A percentile compares a stretch with the other conserved stretches of the same genome.
These are phyloP conservation scores for Smittia aterrima DNA, from an alignment of 2,888 invertebrate species.

Conservation along the genomic window DNA sequence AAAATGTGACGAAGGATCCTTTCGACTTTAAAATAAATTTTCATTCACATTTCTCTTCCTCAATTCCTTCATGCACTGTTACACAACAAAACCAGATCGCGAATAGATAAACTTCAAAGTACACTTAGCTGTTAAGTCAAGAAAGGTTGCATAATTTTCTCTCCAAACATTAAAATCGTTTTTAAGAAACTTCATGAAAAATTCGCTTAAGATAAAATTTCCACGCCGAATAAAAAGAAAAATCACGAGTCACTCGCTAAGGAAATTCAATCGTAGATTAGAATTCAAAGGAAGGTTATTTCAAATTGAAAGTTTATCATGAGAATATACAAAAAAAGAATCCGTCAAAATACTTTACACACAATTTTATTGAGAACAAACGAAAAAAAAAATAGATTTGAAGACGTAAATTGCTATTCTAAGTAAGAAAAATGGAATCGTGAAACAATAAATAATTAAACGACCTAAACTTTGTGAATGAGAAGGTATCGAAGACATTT, in stretches of 20 bases:
- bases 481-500: neutral
- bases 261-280: neutral
- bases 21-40: neutral
- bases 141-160: neutral
- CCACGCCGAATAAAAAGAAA: slow-evolving; percentile 18
- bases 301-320: slow-evolving; percentile 17
- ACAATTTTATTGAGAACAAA: slow-evolving; percentile 30
- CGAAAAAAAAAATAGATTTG: slow-evolving; percentile 25
- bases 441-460: slow-evolving; percentile 10
- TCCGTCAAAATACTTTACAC: slow-evolving; percentile 35
- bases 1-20: slow-evolving; percentile 7
- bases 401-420: neutral
- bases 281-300: neutral
- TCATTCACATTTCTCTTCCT: slow-evolving; percentile 9
- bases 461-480: neutral
- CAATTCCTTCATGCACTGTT: neutral
- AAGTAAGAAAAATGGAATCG: neutral
- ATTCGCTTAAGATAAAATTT: neutral
- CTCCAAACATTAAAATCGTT: neutral
- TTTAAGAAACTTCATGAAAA: neutral
- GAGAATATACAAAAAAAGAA: slow-evolving; percentile 32
- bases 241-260: neutral
- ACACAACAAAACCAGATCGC: neutral
- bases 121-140: neutral
- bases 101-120: no score